Conservation (phyloP, 2,797 vertebrate genomes). For the Centroberyx gerrardi region DNA sequence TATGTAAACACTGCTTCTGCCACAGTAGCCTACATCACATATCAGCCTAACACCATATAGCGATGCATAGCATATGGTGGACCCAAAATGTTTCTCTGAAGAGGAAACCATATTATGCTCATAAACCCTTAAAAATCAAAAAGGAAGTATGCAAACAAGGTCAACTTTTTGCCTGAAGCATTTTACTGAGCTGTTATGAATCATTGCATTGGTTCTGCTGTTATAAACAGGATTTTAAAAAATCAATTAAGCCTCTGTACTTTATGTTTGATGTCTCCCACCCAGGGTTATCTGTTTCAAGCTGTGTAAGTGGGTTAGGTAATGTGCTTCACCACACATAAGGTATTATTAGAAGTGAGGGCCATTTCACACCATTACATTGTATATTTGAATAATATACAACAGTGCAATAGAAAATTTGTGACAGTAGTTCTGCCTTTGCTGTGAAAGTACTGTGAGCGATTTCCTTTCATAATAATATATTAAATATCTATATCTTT, state of each 20-base stretch:
- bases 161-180: slow-evolving; percentile 69
- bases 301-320: slow-evolving; percentile 69
- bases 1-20: slow-evolving; percentile 44
- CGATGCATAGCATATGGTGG: slow-evolving; percentile 43
- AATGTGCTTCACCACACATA: slow-evolving; percentile 60
- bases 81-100: slow-evolving; percentile 45
- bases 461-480: not conserved
- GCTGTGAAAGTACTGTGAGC: not conserved
- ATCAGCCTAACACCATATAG: slow-evolving; percentile 35
- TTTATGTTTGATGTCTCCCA: slow-evolving; percentile 73
- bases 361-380: slow-evolving; percentile 23
- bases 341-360: slow-evolving; percentile 34
- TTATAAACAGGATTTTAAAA: slow-evolving; percentile 71
- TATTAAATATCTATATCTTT: not conserved
- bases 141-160: slow-evolving; percentile 76
- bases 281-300: slow-evolving; percentile 71
- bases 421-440: not conserved
- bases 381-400: slow-evolving; percentile 21
- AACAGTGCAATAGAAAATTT: not conserved
- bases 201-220: slow-evolving; percentile 72
- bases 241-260: slow-evolving; percentile 74
- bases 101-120: slow-evolving; percentile 47
- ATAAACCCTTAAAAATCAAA: slow-evolving; percentile 54
- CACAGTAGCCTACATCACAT: slow-evolving; percentile 41
- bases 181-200: slow-evolving; percentile 68